Evolutionary conservation across 2,113 vertebrate genomes (phyloP).

Genomic region (Gila orcuttii): DNA sequence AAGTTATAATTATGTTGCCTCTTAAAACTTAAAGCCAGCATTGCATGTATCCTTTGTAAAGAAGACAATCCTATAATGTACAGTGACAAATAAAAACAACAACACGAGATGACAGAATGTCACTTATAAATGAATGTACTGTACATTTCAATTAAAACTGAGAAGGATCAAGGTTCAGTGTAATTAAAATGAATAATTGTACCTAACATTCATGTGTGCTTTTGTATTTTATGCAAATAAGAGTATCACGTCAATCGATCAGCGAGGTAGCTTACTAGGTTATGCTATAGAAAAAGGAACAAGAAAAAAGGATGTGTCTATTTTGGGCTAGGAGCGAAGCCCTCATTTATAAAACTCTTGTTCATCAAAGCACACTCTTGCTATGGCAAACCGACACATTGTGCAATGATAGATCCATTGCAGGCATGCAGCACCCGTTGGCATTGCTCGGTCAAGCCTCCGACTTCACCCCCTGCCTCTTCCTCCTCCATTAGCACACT

Average conservation of each 20-base stretch:
- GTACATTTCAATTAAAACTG: neutral
- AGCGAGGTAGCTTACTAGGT: conserved; percentile 1
- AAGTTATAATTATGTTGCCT: neutral
- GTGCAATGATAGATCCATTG: neutral
- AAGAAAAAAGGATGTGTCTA: neutral
- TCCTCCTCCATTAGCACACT: conserved; percentile 50
- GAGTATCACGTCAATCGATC: neutral
- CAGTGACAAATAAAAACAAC: neutral
- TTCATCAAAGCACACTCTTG: conserved; percentile 2
- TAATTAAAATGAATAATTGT: neutral
- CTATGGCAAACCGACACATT: neutral
- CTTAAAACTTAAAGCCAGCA: neutral
- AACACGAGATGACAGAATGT: no score
- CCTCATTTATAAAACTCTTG: conserved; percentile 17
- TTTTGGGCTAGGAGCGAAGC: neutral
- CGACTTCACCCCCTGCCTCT: conserved; percentile 21
- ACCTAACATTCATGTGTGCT: neutral
- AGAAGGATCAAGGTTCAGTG: neutral
- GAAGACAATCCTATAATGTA: neutral
- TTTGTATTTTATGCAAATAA: neutral
- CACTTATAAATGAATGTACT: neutral
- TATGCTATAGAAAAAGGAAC: neutral
- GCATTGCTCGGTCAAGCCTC: neutral
- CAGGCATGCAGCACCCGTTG: neutral
- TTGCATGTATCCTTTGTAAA: neutral